Evolutionary conservation across 2,113 vertebrate genomes (phyloP).

Genomic region (Numida meleagris): DNA sequence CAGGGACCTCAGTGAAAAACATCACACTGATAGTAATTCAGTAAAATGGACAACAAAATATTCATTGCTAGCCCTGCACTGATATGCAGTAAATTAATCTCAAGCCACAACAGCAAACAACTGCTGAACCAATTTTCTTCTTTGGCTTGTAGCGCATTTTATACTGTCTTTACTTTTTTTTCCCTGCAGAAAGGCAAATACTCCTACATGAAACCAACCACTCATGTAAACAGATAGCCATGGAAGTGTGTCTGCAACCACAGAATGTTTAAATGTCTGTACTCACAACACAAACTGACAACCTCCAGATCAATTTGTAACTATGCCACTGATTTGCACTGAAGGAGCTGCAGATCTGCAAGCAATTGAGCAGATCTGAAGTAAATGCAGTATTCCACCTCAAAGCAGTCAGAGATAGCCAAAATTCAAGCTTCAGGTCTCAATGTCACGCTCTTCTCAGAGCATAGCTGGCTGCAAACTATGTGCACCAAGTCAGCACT

Average conservation of each 20-base stretch:
- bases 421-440: neutral
- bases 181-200: neutral
- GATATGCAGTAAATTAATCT: conserved; percentile 21
- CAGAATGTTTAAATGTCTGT: neutral
- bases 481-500: neutral
- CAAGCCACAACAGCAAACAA: conserved; percentile 16
- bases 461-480: neutral
- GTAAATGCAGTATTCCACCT: neutral
- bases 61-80: neutral
- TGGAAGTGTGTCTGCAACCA: neutral
- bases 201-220: neutral
- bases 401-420: neutral
- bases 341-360: neutral
- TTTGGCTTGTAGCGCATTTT: neutral
- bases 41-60: neutral
- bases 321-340: neutral
- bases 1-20: neutral
- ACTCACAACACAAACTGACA: neutral
- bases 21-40: neutral
- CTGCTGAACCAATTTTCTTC: neutral
- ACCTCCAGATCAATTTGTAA: neutral
- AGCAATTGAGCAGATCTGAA: neutral
- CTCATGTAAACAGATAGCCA: neutral
- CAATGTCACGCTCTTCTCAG: neutral
- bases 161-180: neutral